A percentile compares a stretch with the other conserved stretches of the same genome.
phyloP scores from a whole-genome alignment of 1,140 invertebrate species.

The Orius laevigatus region DNA sequence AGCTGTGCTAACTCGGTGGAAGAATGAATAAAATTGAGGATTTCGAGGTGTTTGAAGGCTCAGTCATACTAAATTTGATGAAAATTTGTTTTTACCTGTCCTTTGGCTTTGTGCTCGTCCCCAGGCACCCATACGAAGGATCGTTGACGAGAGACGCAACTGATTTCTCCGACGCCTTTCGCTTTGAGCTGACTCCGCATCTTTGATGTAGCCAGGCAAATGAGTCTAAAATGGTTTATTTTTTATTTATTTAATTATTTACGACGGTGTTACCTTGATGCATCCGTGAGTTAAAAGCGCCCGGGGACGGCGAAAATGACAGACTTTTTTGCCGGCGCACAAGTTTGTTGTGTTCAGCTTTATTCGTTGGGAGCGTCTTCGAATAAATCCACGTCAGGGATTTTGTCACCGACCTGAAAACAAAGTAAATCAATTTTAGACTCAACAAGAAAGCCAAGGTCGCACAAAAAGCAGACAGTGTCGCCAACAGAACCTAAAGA shows the following conservation, averaged over 20 bases:
- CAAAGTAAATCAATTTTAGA: not conserved
- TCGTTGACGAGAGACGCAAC: constrained; percentile 85
- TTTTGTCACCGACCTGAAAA: constrained; percentile 59
- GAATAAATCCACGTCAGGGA: constrained; percentile 65
- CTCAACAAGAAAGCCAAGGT: too few species aligned
- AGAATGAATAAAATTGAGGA: too few species aligned
- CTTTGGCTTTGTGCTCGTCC: constrained; percentile 53
- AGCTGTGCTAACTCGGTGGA: too few species aligned
- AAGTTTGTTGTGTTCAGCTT: constrained; percentile 63
- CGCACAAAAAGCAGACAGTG: too few species aligned
- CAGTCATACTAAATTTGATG: too few species aligned
- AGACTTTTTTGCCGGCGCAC: constrained; percentile 61
- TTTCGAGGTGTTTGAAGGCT: too few species aligned
- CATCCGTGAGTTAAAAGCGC: constrained; percentile 93
- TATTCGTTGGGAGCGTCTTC: constrained; percentile 72
- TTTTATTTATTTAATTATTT: not conserved
- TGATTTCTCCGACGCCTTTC: constrained; percentile 67
- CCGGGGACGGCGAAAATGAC: constrained; percentile 83
- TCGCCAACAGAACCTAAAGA: too few species aligned
- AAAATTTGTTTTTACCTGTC: constrained; percentile 43
- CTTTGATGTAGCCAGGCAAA: constrained; percentile 70
- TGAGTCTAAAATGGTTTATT: constrained; percentile 47
- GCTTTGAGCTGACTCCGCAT: constrained; percentile 56
- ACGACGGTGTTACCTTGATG: constrained; percentile 45
- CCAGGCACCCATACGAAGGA: constrained; percentile 91